These are phyloP conservation scores for Pseudonaja textilis DNA, from an alignment of 2,113 vertebrate species.

Conservation along the genomic window DNA sequence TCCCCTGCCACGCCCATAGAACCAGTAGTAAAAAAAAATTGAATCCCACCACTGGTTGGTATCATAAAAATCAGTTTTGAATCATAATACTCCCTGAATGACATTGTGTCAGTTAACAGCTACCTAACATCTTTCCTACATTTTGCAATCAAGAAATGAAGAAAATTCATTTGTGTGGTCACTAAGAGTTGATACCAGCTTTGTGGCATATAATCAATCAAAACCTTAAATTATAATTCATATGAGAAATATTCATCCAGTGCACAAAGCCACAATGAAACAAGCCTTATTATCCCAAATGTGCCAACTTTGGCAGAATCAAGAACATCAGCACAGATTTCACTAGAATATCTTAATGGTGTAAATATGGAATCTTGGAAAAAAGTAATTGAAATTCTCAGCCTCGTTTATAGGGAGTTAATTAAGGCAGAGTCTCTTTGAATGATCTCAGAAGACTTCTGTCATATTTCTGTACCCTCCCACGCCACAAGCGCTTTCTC, in stretches of 20 bases:
- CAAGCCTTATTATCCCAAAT: not conserved
- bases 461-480: not conserved
- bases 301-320: not conserved
- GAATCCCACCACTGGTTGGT: no score
- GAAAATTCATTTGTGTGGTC: not conserved
- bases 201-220: not conserved
- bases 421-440: not conserved
- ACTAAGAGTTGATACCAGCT: not conserved
- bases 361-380: not conserved
- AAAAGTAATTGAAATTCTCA: not conserved
- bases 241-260: not conserved
- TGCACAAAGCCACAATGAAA: not conserved
- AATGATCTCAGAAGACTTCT: not conserved
- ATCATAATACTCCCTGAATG: not conserved
- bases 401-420: not conserved
- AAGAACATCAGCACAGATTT: not conserved
- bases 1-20: no score
- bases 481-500: no score
- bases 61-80: not conserved
- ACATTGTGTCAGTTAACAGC: not conserved
- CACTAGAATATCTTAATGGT: not conserved
- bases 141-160: not conserved
- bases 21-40: no score
- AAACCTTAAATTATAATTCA: not conserved
- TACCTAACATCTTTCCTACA: not conserved